Base-by-base conservation (phyloP, 2,113 vertebrate genomes). In the Asarcornis scutulata region DNA sequence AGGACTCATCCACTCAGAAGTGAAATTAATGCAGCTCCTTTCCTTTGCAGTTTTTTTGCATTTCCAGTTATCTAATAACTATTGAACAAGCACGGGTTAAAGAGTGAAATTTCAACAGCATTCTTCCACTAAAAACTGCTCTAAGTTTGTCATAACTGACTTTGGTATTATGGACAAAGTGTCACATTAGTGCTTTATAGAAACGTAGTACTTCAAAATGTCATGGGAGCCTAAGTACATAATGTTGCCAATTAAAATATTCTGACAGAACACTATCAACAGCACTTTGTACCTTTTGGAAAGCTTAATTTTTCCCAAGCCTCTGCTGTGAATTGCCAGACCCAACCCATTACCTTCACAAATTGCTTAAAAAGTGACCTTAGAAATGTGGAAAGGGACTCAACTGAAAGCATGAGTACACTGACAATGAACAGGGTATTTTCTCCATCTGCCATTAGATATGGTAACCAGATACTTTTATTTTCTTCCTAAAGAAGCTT, bases 201-300 rank as follows among this genome's bases (percentile, higher is more conserved):
- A 40, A 78, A 40, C 29, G 5, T 18, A 48, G 7, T 60, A 32
- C 44, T 59, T 73, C 52, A 72, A 78, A 66, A 55, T n/a, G 38
- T 20, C 44, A 64, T 0, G 0, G 21, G 17, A 52, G 10, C 22
- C 9, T 38, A 27, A 77, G 44, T 32, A 58, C 14, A 17, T 42
- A 8, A 15, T 60, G 62, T 1, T 56, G 40, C 8, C 27, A 62
- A 7, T 68, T 68, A 79, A 42, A 34, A 56, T n/a, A n/a, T 7
- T 50, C 15, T 38, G 34, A 69, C 34, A 74, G 25, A 80, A 84
- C 5, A 50, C 13, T 46, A n/a, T 25, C 8, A 93, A 56, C 17
- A 52, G 62, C 11, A 32, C 16, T 55, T 4, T 18, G 13, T 42
- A 50, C 13, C 48, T 78, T 27, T 52, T 59, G 36, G 13, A 83